Percentiles rank a stretch among this genome's conserved stretches.
phyloP scores from a whole-genome alignment of 2,113 vertebrate species.

The Burhinus oedicnemus region DNA sequence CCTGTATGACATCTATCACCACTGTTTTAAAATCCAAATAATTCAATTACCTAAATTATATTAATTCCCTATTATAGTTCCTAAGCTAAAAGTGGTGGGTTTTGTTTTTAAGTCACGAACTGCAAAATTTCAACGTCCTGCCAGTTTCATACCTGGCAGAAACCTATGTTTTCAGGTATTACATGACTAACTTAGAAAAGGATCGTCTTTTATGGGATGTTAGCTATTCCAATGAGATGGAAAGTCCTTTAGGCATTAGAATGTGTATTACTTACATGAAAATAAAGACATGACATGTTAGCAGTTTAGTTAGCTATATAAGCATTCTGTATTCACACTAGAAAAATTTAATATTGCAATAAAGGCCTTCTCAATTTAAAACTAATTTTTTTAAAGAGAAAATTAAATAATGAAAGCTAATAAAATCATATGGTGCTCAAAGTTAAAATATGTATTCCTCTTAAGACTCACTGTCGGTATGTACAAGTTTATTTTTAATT shows the following conservation, averaged over 20 bases:
- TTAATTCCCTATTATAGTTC: neutral
- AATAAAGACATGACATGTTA: neutral
- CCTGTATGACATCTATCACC: neutral
- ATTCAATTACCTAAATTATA: neutral
- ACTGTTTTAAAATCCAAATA: neutral
- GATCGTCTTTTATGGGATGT: neutral
- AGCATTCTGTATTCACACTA: neutral
- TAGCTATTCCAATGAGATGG: neutral
- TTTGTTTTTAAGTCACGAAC: neutral
- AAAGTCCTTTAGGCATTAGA: neutral
- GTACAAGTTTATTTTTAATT: neutral
- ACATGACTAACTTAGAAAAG: neutral
- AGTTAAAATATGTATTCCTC: neutral
- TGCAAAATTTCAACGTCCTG: neutral
- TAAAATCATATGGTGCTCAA: neutral
- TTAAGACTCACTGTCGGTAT: neutral
- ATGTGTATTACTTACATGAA: neutral
- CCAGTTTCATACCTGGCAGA: neutral
- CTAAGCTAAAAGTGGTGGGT: neutral
- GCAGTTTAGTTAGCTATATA: neutral
- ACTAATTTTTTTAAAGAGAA: neutral
- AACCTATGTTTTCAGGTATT: neutral
- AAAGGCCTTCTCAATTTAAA: neutral
- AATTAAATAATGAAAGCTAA: neutral
- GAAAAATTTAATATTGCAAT: neutral